A percentile compares a stretch with the other conserved stretches of the same genome.
These are phyloP conservation scores for Drosophila nannoptera DNA, from an alignment of 1,140 invertebrate genomes.

Conservation along the genomic window DNA sequence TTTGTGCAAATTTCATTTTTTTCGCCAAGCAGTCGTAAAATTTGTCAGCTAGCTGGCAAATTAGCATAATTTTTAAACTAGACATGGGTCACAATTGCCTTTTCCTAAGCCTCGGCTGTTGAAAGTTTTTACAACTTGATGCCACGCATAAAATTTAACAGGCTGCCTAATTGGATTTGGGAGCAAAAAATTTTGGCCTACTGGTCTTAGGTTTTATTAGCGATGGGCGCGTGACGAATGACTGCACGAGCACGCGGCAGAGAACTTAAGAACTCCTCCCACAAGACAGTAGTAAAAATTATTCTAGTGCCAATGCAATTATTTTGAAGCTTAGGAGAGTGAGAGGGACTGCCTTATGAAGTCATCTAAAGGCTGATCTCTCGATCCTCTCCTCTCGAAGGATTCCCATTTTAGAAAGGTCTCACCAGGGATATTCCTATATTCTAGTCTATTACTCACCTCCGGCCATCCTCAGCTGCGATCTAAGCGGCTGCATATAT, in stretches of 20 bases:
- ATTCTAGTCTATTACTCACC: too few relatives aligned
- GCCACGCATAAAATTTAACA: slow-evolving; percentile 33
- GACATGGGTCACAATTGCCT: slow-evolving; percentile 24
- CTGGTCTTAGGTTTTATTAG: not conserved
- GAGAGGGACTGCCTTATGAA: too few relatives aligned
- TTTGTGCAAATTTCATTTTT: slow-evolving; percentile 44
- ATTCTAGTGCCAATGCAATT: too few relatives aligned
- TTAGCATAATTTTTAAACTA: slow-evolving; percentile 41
- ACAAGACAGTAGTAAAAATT: too few relatives aligned
- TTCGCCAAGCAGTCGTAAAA: slow-evolving; percentile 57
- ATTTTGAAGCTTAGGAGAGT: too few relatives aligned
- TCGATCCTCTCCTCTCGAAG: too few relatives aligned
- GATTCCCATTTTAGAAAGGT: too few relatives aligned
- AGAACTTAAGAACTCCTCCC: too few relatives aligned
- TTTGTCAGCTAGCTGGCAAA: slow-evolving; percentile 24
- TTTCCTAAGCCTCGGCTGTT: slow-evolving; percentile 6
- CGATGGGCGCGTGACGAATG: not conserved
- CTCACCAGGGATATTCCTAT: too few relatives aligned
- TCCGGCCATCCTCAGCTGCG: too few relatives aligned
- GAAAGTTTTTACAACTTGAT: slow-evolving; percentile 43
- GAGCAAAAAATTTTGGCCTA: slow-evolving; percentile 3
- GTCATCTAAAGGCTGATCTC: too few relatives aligned
- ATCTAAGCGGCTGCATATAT: too few relatives aligned
- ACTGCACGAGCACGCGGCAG: not conserved
- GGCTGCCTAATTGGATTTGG: slow-evolving; percentile 29